Percentiles rank a stretch among this genome's conserved stretches.
Conservation (phyloP, 2,113 vertebrate genomes). For the Bettongia penicillata region DNA sequence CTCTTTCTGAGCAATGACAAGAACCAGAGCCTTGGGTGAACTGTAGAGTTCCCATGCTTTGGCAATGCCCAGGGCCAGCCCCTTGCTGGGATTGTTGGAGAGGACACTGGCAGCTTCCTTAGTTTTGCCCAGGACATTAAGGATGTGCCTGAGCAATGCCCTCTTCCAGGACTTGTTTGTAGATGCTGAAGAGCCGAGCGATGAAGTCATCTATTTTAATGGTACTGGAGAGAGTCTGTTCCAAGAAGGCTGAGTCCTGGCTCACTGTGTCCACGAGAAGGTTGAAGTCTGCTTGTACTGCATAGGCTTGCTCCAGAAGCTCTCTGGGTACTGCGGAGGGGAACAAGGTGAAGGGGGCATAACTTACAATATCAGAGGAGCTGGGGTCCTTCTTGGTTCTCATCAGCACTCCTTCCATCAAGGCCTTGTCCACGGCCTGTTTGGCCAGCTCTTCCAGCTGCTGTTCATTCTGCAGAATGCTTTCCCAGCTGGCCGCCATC, state of each 20-base stretch:
- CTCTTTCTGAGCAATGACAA: slow-evolving; percentile 91
- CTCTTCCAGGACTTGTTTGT: slow-evolving; percentile 90
- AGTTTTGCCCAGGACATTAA: slow-evolving; percentile 87
- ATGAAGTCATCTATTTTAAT: slow-evolving; percentile 93
- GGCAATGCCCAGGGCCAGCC: slow-evolving; percentile 88
- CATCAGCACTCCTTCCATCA: slow-evolving; percentile 91
- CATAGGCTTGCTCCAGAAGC: slow-evolving; percentile 90
- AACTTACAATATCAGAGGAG: slow-evolving; percentile 92
- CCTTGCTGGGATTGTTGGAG: slow-evolving; percentile 89
- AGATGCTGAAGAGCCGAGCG: slow-evolving; percentile 90
- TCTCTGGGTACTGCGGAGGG: slow-evolving; percentile 88
- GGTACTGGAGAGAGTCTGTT: slow-evolving; percentile 86
- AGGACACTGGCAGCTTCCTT: slow-evolving; percentile 87
- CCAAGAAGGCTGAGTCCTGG: slow-evolving; percentile 89
- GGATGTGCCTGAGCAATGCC: slow-evolving; percentile 88
- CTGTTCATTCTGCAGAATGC: slow-evolving; percentile 82
- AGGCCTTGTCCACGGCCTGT: slow-evolving; percentile 89
- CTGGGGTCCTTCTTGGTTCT: slow-evolving; percentile 87
- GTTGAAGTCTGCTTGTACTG: slow-evolving; percentile 93
- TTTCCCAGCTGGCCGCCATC: slow-evolving; percentile 82
- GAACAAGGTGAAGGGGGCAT: slow-evolving; percentile 93
- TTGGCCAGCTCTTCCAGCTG: slow-evolving; percentile 83
- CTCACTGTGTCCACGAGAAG: slow-evolving; percentile 92
- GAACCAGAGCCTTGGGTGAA: slow-evolving; percentile 89
- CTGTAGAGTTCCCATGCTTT: slow-evolving; percentile 96